Evolutionary conservation across 2,888 invertebrate species (phyloP), one percentile per base, ranked within the genome.

Genomic region (Dinocampus coccinellae): DNA sequence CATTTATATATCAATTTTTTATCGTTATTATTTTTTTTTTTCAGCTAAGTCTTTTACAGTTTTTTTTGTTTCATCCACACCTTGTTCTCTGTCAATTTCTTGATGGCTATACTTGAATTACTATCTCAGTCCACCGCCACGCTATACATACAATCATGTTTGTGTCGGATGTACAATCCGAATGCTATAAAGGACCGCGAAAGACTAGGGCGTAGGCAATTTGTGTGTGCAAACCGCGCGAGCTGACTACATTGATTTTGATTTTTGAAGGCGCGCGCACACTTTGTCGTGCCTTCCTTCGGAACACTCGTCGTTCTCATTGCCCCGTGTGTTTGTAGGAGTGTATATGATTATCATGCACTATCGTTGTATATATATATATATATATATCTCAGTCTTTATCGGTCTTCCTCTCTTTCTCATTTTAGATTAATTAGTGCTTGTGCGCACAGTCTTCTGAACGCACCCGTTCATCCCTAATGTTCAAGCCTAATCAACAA

Each of bases 241-340:
- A 76, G 76, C 77, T 70, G 72, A 83, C 81, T 81, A 84, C 83
- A 85, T 85, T 83, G 84, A 84, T 85, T 84, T 85, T 83, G 84
- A 84, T 85, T 85, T 85, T 84, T 82, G 79, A 81, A 84, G 83
- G 82, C 81, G 82, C 81, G 83, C 82, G 81, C 82, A 78, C 78
- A 76, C 76, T 70, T 73, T 36, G 42, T 29, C 73, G 58, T 53
- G 57, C 47, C 47, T 47, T 47, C 47, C 7, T 47, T 7, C n/a
- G n/a, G 39, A n/a, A 39, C n/a, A 39, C n/a, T 39, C 3, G 39
- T 39, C n/a, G 39, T 39, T 13, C 36, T 39, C 39, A n/a, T 47
- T 7, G n/a, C 7, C 16, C 6, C 7, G 6, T n/a, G 16, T 47
- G 20, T 47, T 6, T 39, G 39, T 39, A 11, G 3, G 36, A 13